Base-by-base conservation (phyloP, 2,113 vertebrate species). In the Ophthalmolycus amberensis region DNA sequence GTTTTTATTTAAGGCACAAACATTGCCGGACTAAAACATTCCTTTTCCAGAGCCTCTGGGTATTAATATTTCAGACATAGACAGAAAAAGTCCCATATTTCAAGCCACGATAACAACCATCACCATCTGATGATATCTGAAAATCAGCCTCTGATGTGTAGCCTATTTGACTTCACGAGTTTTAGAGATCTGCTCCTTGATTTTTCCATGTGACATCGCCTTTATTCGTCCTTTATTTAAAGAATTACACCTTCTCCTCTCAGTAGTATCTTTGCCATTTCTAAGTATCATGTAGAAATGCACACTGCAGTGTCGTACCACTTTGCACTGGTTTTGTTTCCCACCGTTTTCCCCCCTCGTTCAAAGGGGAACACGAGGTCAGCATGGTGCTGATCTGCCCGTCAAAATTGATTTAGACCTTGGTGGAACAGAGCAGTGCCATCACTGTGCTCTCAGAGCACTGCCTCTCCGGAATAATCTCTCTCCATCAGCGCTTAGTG, bases 391-490 rank as follows among this genome's bases (percentile, higher is more conserved):
- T 83, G 83, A 87, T 89, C 86, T 83, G 71, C 77, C 89, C 71
- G 82, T 93, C 91, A 85, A 71, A 79, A 80, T 85, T 34, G 20
- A 92, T 94, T 92, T 89, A 85, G 66, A 79, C 29, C 48, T 54
- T 0, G 79, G 77, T 77, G 72, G 80, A 90, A 81, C 65, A 70
- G 64, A 90, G 82, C 62, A 15, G 60, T 83, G 88, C 86, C 90
- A 84, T 83, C 77, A 0, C 54, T 0, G 27, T 77, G 64, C 65
- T 60, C 70, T 79, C 46, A 71, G 65, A 80, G 66, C 62, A 42
- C 60, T 37, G 75, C 27, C 25, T 85, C 89, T 87, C 82, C 15
- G 2, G 76, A 84, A 83, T 89, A 82, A 90, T 89, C 82, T 90
- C 77, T 86, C 42, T 85, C 78, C 62, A 79, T 88, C 80, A 46